phyloP scores from a whole-genome alignment of 2,797 vertebrate genomes.

The Cirrhinus molitorella region DNA sequence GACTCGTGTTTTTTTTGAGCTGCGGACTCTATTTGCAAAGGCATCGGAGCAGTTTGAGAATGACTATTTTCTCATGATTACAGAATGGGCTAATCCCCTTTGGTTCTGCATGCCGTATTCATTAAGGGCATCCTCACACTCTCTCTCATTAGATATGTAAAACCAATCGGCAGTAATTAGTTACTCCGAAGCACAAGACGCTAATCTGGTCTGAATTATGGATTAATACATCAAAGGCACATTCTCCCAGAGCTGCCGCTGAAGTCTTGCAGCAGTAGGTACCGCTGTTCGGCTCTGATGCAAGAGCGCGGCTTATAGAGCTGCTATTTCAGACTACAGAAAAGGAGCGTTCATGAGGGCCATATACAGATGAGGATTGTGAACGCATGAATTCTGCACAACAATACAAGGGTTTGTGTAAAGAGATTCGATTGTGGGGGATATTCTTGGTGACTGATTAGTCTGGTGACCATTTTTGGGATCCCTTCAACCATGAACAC shows the following conservation, averaged over 20 bases:
- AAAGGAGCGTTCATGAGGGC: constrained; percentile 8
- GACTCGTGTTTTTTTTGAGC: constrained; percentile 1
- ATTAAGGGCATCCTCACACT: constrained; percentile 35
- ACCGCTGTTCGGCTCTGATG: constrained; percentile 29
- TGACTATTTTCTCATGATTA: constrained; percentile 51
- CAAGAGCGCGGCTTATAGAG: constrained; percentile 21
- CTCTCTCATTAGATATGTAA: constrained; percentile 58
- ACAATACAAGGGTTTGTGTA: constrained; percentile 8
- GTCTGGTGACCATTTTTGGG: not conserved
- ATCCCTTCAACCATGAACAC: not conserved
- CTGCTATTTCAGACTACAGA: constrained; percentile 22
- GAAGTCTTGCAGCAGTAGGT: constrained; percentile 40
- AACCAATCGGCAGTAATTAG: constrained; percentile 60
- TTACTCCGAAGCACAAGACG: constrained; percentile 53
- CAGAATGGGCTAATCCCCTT: constrained; percentile 53
- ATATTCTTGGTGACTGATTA: not conserved
- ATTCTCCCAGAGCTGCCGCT: constrained; percentile 44
- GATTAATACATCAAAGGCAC: constrained; percentile 59
- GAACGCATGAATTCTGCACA: not conserved
- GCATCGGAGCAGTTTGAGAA: constrained; percentile 40
- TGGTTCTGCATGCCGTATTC: constrained; percentile 42
- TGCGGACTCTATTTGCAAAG: constrained; percentile 33
- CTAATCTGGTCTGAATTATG: constrained; percentile 61
- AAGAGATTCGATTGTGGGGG: constrained; percentile 17
- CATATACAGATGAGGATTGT: constrained; percentile 32